phyloP scores from a whole-genome alignment of 2,797 vertebrate genomes.

The Pyrocephalus nanus region DNA sequence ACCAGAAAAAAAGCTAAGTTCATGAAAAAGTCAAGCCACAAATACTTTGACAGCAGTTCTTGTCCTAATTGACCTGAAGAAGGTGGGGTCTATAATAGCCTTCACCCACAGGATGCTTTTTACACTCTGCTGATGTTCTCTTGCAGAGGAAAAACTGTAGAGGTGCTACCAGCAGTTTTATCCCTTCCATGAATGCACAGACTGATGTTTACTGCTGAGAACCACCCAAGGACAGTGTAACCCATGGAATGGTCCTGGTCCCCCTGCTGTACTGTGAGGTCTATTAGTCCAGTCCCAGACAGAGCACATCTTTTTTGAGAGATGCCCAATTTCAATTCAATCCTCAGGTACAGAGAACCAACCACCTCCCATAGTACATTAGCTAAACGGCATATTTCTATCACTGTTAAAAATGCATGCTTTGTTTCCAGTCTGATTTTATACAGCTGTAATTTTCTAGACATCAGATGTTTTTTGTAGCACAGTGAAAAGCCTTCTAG shows the following conservation, averaged over 20 bases:
- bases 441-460: not conserved
- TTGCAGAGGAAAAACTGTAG: not conserved
- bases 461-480: not conserved
- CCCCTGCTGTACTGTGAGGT: fast-evolving
- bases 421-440: not conserved
- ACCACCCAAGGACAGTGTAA: not conserved
- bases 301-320: not conserved
- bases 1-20: not conserved
- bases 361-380: not conserved
- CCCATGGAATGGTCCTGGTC: not conserved
- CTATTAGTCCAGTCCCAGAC: not conserved
- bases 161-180: not conserved
- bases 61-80: not conserved
- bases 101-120: not conserved
- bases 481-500: not conserved
- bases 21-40: not conserved
- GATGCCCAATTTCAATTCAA: not conserved
- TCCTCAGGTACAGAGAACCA: not conserved
- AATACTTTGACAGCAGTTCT: not conserved
- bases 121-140: not conserved
- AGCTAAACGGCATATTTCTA: not conserved
- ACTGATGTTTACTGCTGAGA: not conserved
- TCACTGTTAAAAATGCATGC: not conserved
- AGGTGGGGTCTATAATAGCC: not conserved
- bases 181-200: not conserved